These are phyloP conservation scores for Emys orbicularis DNA, from an alignment of 2,797 vertebrate species.

Conservation along the genomic window DNA sequence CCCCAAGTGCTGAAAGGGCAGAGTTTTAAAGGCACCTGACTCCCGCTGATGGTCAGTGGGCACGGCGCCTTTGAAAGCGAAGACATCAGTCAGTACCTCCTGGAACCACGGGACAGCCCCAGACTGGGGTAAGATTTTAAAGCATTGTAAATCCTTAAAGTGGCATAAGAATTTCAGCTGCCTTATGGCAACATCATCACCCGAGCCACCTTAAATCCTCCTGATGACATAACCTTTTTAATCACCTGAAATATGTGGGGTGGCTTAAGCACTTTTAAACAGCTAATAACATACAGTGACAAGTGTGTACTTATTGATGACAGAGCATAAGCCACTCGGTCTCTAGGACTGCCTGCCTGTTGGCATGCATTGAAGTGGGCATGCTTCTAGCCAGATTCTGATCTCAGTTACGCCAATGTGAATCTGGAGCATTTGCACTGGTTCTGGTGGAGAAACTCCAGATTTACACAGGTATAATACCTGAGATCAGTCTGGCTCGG, in stretches of 20 bases:
- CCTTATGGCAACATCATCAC: background rate
- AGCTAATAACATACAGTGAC: accelerated
- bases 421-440: background rate
- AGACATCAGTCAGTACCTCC: background rate
- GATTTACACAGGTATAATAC: background rate
- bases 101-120: background rate
- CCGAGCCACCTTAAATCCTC: background rate
- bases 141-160: constrained; percentile 34
- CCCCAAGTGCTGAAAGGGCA: background rate
- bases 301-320: background rate
- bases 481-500: background rate
- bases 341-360: background rate
- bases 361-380: accelerated
- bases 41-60: accelerated
- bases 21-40: background rate
- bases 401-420: background rate
- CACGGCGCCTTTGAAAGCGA: background rate
- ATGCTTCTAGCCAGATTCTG: background rate
- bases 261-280: background rate
- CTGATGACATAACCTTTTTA: constrained; percentile 6
- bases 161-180: background rate
- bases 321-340: accelerated
- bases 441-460: background rate
- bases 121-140: constrained; percentile 20
- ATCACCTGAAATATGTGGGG: background rate